Conservation (phyloP, 2,797 vertebrate species). For the Mycteria americana region DNA sequence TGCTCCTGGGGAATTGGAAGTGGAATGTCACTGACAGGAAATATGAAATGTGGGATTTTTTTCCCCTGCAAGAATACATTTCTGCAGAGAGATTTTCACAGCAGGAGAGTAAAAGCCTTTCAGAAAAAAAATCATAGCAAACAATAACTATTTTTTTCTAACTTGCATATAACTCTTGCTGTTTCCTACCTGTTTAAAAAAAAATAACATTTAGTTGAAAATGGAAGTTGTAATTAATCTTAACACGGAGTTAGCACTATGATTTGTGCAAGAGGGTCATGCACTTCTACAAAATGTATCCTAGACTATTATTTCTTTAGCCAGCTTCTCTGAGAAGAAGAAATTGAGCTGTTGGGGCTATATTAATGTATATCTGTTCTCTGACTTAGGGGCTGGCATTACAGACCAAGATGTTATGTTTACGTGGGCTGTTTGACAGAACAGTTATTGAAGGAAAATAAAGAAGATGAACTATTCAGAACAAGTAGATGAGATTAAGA, state of each 20-base stretch:
- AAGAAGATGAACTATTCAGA: slow-evolving; percentile 47
- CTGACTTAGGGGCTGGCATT: not conserved
- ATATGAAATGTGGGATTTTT: not conserved
- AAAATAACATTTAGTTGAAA: not conserved
- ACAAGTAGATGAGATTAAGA: slow-evolving; percentile 52
- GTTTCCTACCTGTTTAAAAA: not conserved
- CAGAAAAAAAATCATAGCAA: not conserved
- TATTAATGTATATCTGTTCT: not conserved
- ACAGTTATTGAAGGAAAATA: not conserved
- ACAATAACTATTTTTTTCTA: not conserved
- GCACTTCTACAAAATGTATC: not conserved
- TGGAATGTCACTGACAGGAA: not conserved
- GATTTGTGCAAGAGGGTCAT: not conserved
- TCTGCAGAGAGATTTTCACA: slow-evolving; percentile 19
- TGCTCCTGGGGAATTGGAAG: slow-evolving; percentile 16
- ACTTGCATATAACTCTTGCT: not conserved
- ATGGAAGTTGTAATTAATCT: not conserved
- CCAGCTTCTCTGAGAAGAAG: not conserved
- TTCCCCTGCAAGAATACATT: not conserved
- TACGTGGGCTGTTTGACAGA: not conserved
- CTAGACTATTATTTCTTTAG: not conserved
- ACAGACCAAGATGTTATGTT: not conserved
- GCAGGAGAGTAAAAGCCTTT: slow-evolving; percentile 11
- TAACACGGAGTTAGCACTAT: not conserved
- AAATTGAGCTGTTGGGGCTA: not conserved